A percentile compares a stretch with the other conserved stretches of the same genome.
These are phyloP conservation scores for Pogonocherus hispidulus DNA, from an alignment of 2,888 invertebrate species.

Conservation along the genomic window DNA sequence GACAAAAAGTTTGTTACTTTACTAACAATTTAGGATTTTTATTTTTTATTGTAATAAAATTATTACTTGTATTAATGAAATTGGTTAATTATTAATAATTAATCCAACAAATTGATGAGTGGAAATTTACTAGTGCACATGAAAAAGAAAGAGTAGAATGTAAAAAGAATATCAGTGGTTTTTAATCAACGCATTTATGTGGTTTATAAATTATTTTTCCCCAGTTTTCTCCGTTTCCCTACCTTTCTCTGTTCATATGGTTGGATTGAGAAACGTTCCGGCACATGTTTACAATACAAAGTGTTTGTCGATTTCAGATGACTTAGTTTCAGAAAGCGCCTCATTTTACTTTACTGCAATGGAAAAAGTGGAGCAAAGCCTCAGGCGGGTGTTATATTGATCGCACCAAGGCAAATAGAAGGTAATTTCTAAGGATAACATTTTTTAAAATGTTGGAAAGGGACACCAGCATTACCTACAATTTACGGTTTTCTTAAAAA, in stretches of 20 bases:
- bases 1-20: too few species aligned
- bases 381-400: conserved; percentile 7
- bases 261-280: conserved; percentile 6
- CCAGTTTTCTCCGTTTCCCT: not conserved
- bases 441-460: not conserved
- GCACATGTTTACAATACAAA: conserved; percentile 27
- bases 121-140: too few species aligned
- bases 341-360: not conserved
- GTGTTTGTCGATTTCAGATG: conserved; percentile 26
- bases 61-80: too few species aligned
- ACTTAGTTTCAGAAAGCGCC: conserved; percentile 11
- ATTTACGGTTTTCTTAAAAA: too few species aligned
- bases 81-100: too few species aligned
- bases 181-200: not conserved
- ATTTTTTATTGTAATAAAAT: too few species aligned
- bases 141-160: too few species aligned
- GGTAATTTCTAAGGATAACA: conserved; percentile 4
- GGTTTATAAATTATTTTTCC: not conserved
- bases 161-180: too few species aligned
- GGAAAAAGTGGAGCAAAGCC: conserved; percentile 9
- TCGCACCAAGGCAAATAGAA: not conserved
- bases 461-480: too few species aligned
- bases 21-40: too few species aligned
- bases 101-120: too few species aligned
- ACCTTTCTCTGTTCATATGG: not conserved